Percentiles rank a stretch among this genome's conserved stretches.
These are phyloP conservation scores for Palythoa heliodiscus DNA, from an alignment of 92 coral and sea anemone genomes.

Conservation along the genomic window DNA sequence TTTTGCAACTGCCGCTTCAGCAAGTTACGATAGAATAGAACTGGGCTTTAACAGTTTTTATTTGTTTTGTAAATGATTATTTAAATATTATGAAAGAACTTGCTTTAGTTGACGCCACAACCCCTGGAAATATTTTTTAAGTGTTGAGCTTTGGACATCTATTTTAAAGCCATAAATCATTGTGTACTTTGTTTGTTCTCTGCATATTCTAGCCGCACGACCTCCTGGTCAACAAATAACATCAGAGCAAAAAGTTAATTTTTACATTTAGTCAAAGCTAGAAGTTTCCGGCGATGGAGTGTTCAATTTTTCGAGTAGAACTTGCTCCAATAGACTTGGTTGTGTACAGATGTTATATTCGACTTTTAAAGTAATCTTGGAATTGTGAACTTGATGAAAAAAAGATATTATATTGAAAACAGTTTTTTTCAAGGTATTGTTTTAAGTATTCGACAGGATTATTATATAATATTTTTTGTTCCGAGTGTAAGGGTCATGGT, in stretches of 20 bases:
- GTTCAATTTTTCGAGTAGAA: too few relatives aligned
- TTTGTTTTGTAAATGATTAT: background rate
- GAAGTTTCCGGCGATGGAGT: background rate
- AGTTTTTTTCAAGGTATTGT: too few relatives aligned
- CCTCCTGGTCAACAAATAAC: background rate
- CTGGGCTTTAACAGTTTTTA: background rate
- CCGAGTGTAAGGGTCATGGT: too few relatives aligned
- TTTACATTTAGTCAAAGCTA: background rate
- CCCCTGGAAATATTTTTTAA: background rate
- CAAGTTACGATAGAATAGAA: background rate
- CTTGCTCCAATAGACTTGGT: too few relatives aligned
- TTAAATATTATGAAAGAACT: background rate
- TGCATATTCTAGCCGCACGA: background rate
- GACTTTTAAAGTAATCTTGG: too few relatives aligned
- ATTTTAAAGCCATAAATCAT: background rate
- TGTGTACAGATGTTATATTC: too few relatives aligned
- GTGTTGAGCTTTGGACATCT: background rate
- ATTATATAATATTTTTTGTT: too few relatives aligned
- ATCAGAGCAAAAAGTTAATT: background rate
- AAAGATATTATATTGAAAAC: too few relatives aligned
- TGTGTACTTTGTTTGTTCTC: background rate
- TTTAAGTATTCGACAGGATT: too few relatives aligned
- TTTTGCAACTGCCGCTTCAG: background rate
- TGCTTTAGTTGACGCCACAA: background rate
- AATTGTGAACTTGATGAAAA: too few relatives aligned